These are phyloP conservation scores for Zaprionus camerounensis DNA, from an alignment of 1,140 invertebrate species.

Conservation along the genomic window DNA sequence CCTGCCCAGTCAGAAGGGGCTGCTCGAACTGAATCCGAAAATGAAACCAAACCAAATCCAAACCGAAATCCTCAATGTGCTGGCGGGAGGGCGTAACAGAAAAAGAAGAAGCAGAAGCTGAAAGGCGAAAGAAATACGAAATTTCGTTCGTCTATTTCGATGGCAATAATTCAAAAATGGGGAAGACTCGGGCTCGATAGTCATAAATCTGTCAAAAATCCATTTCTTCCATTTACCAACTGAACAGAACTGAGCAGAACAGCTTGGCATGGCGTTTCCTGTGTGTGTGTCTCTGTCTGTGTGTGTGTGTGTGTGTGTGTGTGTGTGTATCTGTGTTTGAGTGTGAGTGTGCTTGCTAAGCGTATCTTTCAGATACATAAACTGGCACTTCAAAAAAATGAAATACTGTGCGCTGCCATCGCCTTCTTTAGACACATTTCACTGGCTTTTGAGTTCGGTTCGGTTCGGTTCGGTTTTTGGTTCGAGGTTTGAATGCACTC, in stretches of 20 bases:
- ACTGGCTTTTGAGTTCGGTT: conserved; percentile 64
- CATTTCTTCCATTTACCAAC: conserved; percentile 83
- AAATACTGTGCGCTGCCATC: conserved; percentile 62
- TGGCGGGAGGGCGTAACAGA: conserved; percentile 29
- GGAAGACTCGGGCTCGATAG: conserved; percentile 79
- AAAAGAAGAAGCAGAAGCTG: too few species aligned
- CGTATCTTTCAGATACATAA: conserved; percentile 82
- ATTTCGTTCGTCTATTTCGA: conserved; percentile 83
- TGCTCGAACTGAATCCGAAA: background rate
- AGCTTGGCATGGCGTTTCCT: conserved; percentile 71
- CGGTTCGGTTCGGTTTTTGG: background rate
- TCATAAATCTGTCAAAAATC: conserved; percentile 84
- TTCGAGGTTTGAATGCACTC: conserved; percentile 41
- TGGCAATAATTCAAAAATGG: conserved; percentile 84
- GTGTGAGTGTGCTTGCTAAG: conserved; percentile 68
- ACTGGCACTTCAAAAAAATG: conserved; percentile 76
- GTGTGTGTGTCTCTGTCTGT: too few species aligned
- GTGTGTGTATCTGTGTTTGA: conserved; percentile 44
- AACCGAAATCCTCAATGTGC: conserved; percentile 17
- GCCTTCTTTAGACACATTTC: conserved; percentile 66
- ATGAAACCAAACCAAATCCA: conserved; percentile 5
- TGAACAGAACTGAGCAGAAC: conserved; percentile 22
- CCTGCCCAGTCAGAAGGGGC: conserved; percentile 15
- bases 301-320: conserved; percentile 38
- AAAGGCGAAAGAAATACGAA: conserved; percentile 33